Base-by-base conservation (phyloP, 2,888 invertebrate species). In the Leptinotarsa tumamoca region DNA sequence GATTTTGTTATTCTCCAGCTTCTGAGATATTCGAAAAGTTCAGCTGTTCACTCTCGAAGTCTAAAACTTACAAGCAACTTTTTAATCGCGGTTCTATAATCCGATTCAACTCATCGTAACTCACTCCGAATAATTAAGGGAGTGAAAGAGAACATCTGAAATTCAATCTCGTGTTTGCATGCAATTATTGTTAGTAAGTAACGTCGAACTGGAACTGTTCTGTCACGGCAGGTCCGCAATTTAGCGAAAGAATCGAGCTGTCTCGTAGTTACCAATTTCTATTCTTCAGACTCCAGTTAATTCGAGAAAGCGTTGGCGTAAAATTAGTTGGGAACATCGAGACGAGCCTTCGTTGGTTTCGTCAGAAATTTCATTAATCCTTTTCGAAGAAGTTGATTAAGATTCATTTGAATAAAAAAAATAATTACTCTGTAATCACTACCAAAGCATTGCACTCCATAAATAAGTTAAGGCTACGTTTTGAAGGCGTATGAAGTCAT, bases 321-420 rank as follows among this genome's bases (percentile, higher is more conserved):
- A 69, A 69, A 33, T 69, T 18, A 33, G 69, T 56, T 43, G 18
- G 54, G 43, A 69, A 56, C 56, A 69, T 18, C n/a, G 56, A 69
- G 56, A 33, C 21, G 51, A 17, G 56, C 13, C 21, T 69, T 69
- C 54, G 21, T 43, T 18, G 43, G 54, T 43, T 69, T 56, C 56
- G 27, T 56, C 43, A n/a, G 33, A 15, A 69, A 56, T 69, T 43
- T 56, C 18, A 33, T 21, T 27, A 18, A 13, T 56, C 15, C 43
- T 4, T 43, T 58, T 58, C 21, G 23, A 23, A 21, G 58, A 27
- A 23, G 21, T 58, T 4, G 58, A 58, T 58, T 58, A 4, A 15
- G 52, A 52, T 52, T 54, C 54, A 54, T 18, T 54, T 18, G 10
- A 18, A 43, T 43, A 43, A 3, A 43, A 43, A 33, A 43, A 43